Evolutionary conservation across 2,113 vertebrate species (phyloP), one percentile per base, ranked within the genome.

Genomic region (Leucosticte australis): DNA sequence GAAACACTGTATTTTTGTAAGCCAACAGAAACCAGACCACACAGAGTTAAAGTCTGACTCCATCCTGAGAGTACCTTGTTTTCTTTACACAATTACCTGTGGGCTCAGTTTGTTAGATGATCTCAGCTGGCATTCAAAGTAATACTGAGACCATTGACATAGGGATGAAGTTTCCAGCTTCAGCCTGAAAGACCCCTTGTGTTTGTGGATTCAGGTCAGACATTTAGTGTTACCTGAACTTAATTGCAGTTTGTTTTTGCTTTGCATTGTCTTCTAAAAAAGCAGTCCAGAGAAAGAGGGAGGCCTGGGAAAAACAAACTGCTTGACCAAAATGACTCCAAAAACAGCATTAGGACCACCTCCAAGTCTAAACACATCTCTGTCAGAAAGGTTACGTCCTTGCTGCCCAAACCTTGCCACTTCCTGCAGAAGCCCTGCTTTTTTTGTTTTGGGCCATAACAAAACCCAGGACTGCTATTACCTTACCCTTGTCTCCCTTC

Each of bases 141-240:
- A 42, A 46, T 53, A 50, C 71, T 50, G 52, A 91, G 77, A 90
- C 73, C 89, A 90, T 95, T 70, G 89, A 90, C 46, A 87, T 24
- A 44, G 39, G 75, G 83, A 96, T 94, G 90, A 87, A 82, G 93
- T 96, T 97, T 94, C 90, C 87, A 94, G 65, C 78, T 93, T 94
- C 65, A 67, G 19, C 22, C 41, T 80, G 82, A 96, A 94, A 96
- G 90, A 92, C 63, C 49, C 18, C 67, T 91, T 92, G 71, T 95
- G 90, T 95, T 96, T 97, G 97, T 96, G 93, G 93, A 97, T 97
- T 97, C 92, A 90, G 74, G 89, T 94, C 93, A 90, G 96, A 93
- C 76, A 80, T 56, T 95, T 62, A 94, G 91, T 75, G 90, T 64
- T 94, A 95, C 93, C 92, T 95, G 93, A 94, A 90, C 63, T 76